These are phyloP conservation scores for Rhamnusium bicolor DNA, from an alignment of 2,888 invertebrate species.

Conservation along the genomic window DNA sequence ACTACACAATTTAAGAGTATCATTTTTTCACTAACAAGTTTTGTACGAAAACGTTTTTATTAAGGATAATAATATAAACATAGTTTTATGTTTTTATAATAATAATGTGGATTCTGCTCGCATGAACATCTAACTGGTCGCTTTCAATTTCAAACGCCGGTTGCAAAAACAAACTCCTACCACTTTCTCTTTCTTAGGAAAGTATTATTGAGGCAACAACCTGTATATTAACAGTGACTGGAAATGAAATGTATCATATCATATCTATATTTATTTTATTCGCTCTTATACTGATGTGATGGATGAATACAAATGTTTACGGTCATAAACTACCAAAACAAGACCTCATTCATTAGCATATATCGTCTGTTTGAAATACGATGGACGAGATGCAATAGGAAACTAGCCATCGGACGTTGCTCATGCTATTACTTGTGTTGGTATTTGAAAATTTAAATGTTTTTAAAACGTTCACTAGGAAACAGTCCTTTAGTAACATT, in stretches of 20 bases:
- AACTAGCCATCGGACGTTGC: too few species aligned
- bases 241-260: not conserved
- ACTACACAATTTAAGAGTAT: constrained; percentile 39
- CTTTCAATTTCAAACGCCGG: constrained; percentile 20
- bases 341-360: not conserved
- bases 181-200: constrained; percentile 49
- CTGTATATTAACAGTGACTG: constrained; percentile 11
- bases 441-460: too few species aligned
- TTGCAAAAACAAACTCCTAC: constrained; percentile 41
- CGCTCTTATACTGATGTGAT: not conserved
- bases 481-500: too few species aligned
- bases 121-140: constrained; percentile 7
- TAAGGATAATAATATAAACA: not conserved
- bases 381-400: too few species aligned
- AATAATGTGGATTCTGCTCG: constrained; percentile 5
- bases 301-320: not conserved
- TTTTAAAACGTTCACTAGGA: too few species aligned
- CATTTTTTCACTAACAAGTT: constrained; percentile 22
- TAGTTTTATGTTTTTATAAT: not conserved
- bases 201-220: constrained; percentile 32
- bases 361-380: not conserved
- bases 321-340: not conserved
- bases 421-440: too few species aligned
- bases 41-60: not conserved
- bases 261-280: constrained; percentile 21